Evolutionary conservation across 1,140 invertebrate genomes (phyloP).

Genomic region (Chrysopa pallens): DNA sequence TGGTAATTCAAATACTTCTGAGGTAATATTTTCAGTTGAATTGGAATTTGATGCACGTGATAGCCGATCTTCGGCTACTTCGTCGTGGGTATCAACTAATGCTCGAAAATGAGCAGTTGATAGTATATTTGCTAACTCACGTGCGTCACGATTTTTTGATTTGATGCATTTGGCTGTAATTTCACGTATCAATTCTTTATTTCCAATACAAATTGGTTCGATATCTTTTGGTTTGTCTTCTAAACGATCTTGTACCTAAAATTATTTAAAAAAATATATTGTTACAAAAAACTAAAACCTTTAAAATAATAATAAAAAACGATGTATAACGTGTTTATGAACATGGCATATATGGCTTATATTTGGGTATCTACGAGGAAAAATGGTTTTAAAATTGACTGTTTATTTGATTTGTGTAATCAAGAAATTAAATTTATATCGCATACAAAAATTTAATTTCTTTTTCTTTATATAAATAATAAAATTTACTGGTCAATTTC

Average conservation of each 20-base stretch:
- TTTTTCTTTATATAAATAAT: too few relatives aligned
- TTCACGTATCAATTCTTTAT: conserved; percentile 20
- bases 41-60: not conserved
- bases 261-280: too few relatives aligned
- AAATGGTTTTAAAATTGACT: too few relatives aligned
- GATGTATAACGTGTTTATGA: too few relatives aligned
- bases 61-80: conserved; percentile 26
- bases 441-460: too few relatives aligned
- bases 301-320: too few relatives aligned
- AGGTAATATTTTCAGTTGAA: conserved; percentile 7
- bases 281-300: too few relatives aligned
- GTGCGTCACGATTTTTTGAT: conserved; percentile 23
- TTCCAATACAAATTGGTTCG: conserved; percentile 23
- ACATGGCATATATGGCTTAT: too few relatives aligned
- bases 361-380: too few relatives aligned
- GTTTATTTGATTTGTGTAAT: too few relatives aligned
- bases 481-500: too few relatives aligned
- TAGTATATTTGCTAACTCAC: conserved; percentile 28
- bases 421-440: too few relatives aligned
- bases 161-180: conserved; percentile 20
- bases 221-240: conserved; percentile 23
- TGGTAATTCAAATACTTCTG: conserved; percentile 9
- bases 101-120: conserved; percentile 31
- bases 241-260: conserved; percentile 29
- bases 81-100: conserved; percentile 51